Evolutionary conservation across 2,797 vertebrate genomes (phyloP), one percentile per base, ranked within the genome.

Genomic region (Falco naumanni): DNA sequence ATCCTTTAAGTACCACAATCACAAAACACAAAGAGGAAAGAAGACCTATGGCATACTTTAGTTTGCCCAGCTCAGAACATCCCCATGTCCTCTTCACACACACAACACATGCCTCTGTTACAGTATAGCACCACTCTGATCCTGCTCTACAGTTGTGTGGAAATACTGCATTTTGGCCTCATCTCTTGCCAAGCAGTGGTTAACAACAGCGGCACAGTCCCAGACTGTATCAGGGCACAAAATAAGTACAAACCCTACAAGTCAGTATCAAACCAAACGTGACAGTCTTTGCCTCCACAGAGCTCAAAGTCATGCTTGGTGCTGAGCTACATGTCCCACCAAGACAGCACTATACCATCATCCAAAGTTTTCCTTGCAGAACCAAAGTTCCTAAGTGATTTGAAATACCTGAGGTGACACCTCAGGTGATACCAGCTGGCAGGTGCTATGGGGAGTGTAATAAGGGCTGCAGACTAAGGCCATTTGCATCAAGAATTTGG

Each of bases 241-340:
- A 29, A 29, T 20, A 11, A 54, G 25, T 31, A 66, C 34, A 84
- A 86, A 74, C 13, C 18, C 24, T 81, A 11, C 20, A 50, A 57
- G 21, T 20, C 1, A 0, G 33, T 59, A 54, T 43, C 47, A 74
- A 43, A 61, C 5, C 51, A 45, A 92, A 71, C 0, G 0, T 66
- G 47, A 25, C 8, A 6, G 5, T 43, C 68, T 68, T 70, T 54
- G 25, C 20, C 24, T 76, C n/a, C 33, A 33, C 22, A 11, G n/a
- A 64, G 12, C 41, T 87, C 56, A 28, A 71, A 70, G 63, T 65
- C 28, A 5, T 7, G 15, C 54, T 48, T 41, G 16, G 21, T 59
- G 43, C 45, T 74, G 83, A 93, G 60, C 57, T 61, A 3, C 3
- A 5, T 80, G 37, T 87, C 66, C 76, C 16, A 28, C 34, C 18